Base-by-base conservation (phyloP, 2,888 invertebrate species). In the Nematopogon swammerdamellus region DNA sequence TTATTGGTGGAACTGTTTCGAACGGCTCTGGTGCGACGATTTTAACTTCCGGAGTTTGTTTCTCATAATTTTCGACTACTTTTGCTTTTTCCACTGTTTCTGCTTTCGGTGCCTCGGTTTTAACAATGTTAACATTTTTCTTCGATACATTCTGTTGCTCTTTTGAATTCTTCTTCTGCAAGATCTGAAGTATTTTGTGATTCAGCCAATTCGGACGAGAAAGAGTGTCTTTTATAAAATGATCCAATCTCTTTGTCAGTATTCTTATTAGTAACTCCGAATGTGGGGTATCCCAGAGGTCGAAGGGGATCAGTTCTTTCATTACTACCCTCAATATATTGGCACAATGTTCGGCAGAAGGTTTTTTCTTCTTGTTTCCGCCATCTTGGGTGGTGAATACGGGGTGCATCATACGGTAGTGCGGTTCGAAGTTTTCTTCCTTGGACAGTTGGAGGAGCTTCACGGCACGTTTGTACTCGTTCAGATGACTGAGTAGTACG, bases 241-340 rank as follows among this genome's bases (percentile, higher is more conserved):
- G 63, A 48, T 83, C 74, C 1, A 87, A 64, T 57, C 77, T 82
- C 59, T 83, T 84, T 0, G 86, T 77, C 47, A 87, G 57, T 53
- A 87, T 82, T 42, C 86, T 77, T 3, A 85, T 73, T 3, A 87
- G 63, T 25, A 85, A 63, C 62, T 84, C 84, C 1, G 85, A 85
- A 46, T 86, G 85, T 11, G 86, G 77, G 0, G 87, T 87, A 55
- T 85, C 86, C 74, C 84, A 84, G 3, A 87, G 59, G 59, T 87
- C 87, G 83, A 85, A 86, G 1, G 85, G 85, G 1, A 87, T 69
- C 25, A 87, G 76, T 58, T 87, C 86, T 56, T 83, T 81, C 11
- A 87, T 62, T 11, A 86, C 63, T 10, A 81, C 70, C n/a, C 85
- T 75, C 19, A 85, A 63, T 51, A 84, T 75, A 57, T 83, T 79